phyloP scores from a whole-genome alignment of 1,140 invertebrate species.

The Ips typographus region DNA sequence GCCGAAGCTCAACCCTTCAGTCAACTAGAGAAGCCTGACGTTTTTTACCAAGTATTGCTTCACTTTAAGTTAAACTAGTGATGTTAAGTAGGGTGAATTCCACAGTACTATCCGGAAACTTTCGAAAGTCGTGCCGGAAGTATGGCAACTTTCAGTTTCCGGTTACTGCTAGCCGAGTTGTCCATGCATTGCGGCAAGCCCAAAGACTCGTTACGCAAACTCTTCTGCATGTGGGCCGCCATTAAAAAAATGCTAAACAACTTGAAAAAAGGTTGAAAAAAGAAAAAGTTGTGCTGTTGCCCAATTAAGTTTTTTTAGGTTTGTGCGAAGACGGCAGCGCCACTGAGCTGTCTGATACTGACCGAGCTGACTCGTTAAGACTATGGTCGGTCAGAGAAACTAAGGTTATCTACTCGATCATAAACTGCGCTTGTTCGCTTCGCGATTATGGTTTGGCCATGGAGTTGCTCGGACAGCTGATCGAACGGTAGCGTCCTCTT shows the following conservation, averaged over 20 bases:
- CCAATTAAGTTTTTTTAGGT: slow-evolving; percentile 46
- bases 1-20: slow-evolving; percentile 83
- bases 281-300: not conserved
- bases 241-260: slow-evolving; percentile 73
- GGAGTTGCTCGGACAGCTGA: slow-evolving; percentile 47
- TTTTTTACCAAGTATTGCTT: slow-evolving; percentile 73
- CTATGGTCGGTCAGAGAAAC: slow-evolving; percentile 78
- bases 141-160: slow-evolving; percentile 87
- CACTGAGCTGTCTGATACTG: slow-evolving; percentile 56
- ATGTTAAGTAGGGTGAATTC: slow-evolving; percentile 13
- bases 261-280: slow-evolving; percentile 57
- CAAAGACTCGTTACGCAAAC: slow-evolving; percentile 74
- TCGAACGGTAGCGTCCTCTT: slow-evolving; percentile 38
- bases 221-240: slow-evolving; percentile 74
- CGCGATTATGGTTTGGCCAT: slow-evolving; percentile 51
- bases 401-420: slow-evolving; percentile 78
- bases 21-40: slow-evolving; percentile 82
- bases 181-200: slow-evolving; percentile 76
- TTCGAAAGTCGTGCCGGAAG: slow-evolving; percentile 81
- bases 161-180: slow-evolving; percentile 84
- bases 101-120: slow-evolving; percentile 80
- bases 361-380: slow-evolving; percentile 65
- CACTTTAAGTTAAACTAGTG: not conserved
- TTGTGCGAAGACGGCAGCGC: slow-evolving; percentile 67
- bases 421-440: slow-evolving; percentile 71